These are phyloP conservation scores for Ceryle rudis DNA, from an alignment of 2,797 vertebrate genomes.

Conservation along the genomic window DNA sequence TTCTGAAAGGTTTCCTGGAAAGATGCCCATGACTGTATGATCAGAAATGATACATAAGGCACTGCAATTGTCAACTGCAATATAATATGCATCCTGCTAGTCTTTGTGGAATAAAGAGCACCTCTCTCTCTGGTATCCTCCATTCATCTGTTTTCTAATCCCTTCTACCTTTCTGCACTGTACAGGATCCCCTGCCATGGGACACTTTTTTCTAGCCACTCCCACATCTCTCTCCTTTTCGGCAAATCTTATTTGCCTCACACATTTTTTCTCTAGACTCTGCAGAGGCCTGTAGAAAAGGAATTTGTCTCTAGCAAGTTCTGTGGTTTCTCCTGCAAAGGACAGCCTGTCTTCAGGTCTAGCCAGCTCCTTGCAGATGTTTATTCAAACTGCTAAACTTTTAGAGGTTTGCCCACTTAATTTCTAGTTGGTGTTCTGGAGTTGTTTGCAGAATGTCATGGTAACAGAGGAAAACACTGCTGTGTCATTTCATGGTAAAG, in stretches of 20 bases:
- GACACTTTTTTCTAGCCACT: background rate
- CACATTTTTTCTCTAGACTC: background rate
- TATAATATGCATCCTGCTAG: background rate
- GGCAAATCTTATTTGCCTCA: background rate
- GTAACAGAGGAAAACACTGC: constrained; percentile 29
- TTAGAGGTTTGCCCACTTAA: constrained; percentile 28
- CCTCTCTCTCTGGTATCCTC: background rate
- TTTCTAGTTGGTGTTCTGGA: background rate
- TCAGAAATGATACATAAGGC: background rate
- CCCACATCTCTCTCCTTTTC: background rate
- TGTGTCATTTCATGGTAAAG: background rate
- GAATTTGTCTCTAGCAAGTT: background rate
- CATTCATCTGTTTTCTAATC: background rate
- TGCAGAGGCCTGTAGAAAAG: background rate
- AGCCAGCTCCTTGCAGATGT: constrained; percentile 17
- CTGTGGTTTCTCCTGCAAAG: constrained; percentile 42
- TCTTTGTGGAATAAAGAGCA: background rate
- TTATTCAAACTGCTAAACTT: constrained; percentile 44
- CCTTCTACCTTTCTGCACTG: background rate
- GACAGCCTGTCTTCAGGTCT: constrained; percentile 4
- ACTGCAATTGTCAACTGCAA: background rate
- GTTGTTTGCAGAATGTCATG: constrained; percentile 21
- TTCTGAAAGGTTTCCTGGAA: background rate
- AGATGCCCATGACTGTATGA: background rate
- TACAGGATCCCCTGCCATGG: background rate